A percentile compares a stretch with the other conserved stretches of the same genome.
Evolutionary conservation across 2,113 vertebrate genomes (phyloP).

Genomic region (Poeciliopsis retropinna): DNA sequence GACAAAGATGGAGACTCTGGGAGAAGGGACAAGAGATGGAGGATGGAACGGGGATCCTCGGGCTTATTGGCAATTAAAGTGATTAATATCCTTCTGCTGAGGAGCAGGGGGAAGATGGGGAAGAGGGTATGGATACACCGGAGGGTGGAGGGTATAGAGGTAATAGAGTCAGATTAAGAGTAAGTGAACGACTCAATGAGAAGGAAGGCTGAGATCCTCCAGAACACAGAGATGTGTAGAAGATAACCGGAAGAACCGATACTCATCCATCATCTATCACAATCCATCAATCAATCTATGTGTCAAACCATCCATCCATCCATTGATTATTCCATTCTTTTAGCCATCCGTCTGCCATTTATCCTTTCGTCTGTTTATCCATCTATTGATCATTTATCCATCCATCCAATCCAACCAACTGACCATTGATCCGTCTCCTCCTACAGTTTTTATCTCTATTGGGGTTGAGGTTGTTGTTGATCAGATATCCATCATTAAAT

Average conservation of each 20-base stretch:
- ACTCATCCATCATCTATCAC: background rate
- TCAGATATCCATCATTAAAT: too few relatives aligned
- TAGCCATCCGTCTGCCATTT: too few relatives aligned
- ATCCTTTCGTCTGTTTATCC: too few relatives aligned
- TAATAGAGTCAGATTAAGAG: constrained; percentile 74
- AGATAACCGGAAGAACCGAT: background rate
- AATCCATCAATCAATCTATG: too few relatives aligned
- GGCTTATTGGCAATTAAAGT: constrained; percentile 71
- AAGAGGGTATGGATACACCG: too few relatives aligned
- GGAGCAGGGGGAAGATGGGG: constrained; percentile 8
- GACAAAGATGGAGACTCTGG: background rate
- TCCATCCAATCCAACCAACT: too few relatives aligned
- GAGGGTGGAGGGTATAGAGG: background rate
- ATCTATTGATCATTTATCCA: too few relatives aligned
- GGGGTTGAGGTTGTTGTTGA: too few relatives aligned
- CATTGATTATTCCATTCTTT: too few relatives aligned
- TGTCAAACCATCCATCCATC: too few relatives aligned
- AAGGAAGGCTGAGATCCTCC: constrained; percentile 47
- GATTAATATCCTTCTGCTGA: constrained; percentile 68
- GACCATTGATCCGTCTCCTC: too few relatives aligned
- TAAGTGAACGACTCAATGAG: constrained; percentile 56
- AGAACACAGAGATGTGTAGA: background rate
- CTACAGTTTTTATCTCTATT: too few relatives aligned
- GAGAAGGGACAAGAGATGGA: constrained; percentile 16
- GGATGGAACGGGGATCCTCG: constrained; percentile 27